Percentiles rank a stretch among this genome's conserved stretches.
phyloP scores from a whole-genome alignment of 2,113 vertebrate genomes.

The Piliocolobus tephrosceles region DNA sequence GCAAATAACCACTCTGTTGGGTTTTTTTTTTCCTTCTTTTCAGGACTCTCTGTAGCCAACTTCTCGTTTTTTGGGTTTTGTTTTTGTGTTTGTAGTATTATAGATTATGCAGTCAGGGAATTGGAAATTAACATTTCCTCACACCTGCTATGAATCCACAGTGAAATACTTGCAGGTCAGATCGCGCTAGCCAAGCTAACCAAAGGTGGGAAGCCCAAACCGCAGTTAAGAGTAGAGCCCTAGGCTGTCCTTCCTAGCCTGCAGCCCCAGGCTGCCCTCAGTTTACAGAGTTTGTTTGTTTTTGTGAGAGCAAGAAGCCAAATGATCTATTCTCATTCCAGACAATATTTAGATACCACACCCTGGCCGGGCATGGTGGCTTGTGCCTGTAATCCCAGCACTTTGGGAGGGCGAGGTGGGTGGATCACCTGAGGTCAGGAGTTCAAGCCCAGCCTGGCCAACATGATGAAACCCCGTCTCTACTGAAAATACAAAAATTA shows the following conservation, averaged over 20 bases:
- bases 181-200: neutral
- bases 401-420: too few species aligned
- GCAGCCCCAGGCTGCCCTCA: neutral
- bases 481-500: too few species aligned
- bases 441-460: too few species aligned
- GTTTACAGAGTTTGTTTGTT: neutral
- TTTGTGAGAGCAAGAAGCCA: neutral
- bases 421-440: too few species aligned
- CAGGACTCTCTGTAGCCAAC: neutral
- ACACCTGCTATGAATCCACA: neutral
- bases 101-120: neutral
- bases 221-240: neutral
- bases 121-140: conserved; percentile 31
- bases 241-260: neutral
- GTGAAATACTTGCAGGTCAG: neutral
- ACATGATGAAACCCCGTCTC: too few species aligned
- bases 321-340: neutral
- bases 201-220: neutral
- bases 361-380: neutral
- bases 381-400: too few species aligned
- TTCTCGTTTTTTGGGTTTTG: neutral
- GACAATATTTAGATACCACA: neutral
- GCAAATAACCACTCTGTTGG: neutral
- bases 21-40: neutral
- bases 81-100: neutral